phyloP scores from a whole-genome alignment of 2,113 vertebrate genomes.

The Archilochus colubris region DNA sequence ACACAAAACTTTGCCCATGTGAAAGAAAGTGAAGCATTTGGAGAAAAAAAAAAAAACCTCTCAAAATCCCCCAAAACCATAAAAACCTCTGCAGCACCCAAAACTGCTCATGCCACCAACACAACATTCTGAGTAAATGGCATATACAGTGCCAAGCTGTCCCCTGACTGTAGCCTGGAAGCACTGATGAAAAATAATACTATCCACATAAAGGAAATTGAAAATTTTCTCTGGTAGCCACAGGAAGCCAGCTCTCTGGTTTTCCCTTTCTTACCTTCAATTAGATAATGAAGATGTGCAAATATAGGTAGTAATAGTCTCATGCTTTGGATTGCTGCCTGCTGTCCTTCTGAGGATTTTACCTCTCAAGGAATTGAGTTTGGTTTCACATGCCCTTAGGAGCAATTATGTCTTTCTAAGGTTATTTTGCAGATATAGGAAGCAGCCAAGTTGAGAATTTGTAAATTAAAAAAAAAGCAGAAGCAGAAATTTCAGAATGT shows the following conservation, averaged over 20 bases:
- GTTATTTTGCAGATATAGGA: not conserved
- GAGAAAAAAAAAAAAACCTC: not conserved
- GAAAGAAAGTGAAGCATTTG: conserved; percentile 19
- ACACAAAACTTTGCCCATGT: conserved; percentile 68
- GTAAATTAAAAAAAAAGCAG: not conserved
- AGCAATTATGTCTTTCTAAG: not conserved
- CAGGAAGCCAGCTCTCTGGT: not conserved
- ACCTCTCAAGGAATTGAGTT: not conserved
- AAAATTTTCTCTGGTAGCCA: not conserved
- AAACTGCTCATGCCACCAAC: not conserved
- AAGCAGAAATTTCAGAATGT: not conserved
- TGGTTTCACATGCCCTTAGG: not conserved
- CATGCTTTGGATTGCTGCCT: not conserved
- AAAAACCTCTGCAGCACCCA: too few relatives aligned
- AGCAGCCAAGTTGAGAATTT: not conserved
- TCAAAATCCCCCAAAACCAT: not conserved
- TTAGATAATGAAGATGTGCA: not conserved
- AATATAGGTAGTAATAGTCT: not conserved
- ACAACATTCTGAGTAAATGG: not conserved
- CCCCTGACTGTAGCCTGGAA: not conserved
- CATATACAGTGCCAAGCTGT: not conserved
- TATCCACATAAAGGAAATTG: not conserved
- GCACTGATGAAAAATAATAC: not conserved
- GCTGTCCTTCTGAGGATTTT: not conserved
- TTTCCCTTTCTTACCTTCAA: not conserved